A percentile compares a stretch with the other conserved stretches of the same genome.
Conservation (phyloP, 2,888 invertebrate species). For the Epinotia ramella region DNA sequence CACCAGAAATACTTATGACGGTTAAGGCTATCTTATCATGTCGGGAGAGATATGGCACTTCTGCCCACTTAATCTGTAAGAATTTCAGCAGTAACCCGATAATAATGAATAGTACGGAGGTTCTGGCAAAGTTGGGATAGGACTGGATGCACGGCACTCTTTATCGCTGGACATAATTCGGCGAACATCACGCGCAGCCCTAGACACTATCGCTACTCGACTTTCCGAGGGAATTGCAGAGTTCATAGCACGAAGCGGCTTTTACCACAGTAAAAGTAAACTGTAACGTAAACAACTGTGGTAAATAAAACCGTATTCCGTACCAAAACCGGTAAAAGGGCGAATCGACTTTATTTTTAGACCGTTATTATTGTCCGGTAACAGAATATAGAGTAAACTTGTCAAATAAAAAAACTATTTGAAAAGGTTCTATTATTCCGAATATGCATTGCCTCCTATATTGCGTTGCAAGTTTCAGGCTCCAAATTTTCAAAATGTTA, state of each 20-base stretch:
- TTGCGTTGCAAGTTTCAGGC: too few species aligned
- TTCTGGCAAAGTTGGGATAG: conserved; percentile 67
- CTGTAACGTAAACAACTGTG: too few species aligned
- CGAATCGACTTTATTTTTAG: background rate
- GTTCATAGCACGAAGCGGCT: conserved; percentile 30
- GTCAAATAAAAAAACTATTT: background rate
- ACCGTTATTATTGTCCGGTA: background rate
- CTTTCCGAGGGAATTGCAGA: conserved; percentile 61
- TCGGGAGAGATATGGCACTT: background rate
- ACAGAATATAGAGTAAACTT: background rate
- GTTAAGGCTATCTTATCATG: background rate
- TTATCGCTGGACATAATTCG: conserved; percentile 75
- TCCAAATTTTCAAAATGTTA: too few species aligned
- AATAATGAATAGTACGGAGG: conserved; percentile 73
- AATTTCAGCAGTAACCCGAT: conserved; percentile 70
- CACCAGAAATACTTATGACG: too few species aligned
- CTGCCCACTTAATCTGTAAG: conserved; percentile 16
- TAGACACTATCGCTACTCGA: conserved; percentile 65
- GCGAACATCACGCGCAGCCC: conserved; percentile 71
- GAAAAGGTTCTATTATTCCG: too few species aligned
- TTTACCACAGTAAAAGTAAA: too few species aligned
- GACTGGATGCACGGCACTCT: conserved; percentile 70
- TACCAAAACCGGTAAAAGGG: background rate
- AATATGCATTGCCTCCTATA: too few species aligned
- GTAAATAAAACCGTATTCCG: background rate